These are phyloP conservation scores for Aythya baeri DNA, from an alignment of 2,113 vertebrate genomes.

Conservation along the genomic window DNA sequence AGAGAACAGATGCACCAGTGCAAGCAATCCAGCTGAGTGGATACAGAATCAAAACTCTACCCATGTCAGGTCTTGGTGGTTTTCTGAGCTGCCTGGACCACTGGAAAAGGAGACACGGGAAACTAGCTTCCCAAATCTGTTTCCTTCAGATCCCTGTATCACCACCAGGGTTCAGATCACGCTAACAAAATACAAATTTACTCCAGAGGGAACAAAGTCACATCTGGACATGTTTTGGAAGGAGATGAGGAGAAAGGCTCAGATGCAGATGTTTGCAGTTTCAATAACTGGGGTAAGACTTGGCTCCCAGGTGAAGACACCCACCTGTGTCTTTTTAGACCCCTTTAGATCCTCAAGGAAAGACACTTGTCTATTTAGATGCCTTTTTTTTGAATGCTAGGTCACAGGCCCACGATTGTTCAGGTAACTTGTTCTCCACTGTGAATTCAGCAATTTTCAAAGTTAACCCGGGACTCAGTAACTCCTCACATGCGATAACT, in stretches of 20 bases:
- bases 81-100: neutral
- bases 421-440: neutral
- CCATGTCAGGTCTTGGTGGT: neutral
- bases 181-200: neutral
- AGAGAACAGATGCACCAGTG: neutral
- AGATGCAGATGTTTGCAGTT: neutral
- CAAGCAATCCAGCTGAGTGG: neutral
- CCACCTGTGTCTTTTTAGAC: neutral
- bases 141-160: neutral
- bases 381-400: neutral
- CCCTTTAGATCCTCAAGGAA: neutral
- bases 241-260: neutral
- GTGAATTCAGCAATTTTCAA: neutral
- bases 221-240: neutral
- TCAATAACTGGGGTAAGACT: neutral
- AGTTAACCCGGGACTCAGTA: constrained; percentile 34
- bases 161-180: neutral
- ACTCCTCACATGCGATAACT: constrained; percentile 41
- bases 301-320: neutral
- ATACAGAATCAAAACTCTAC: neutral
- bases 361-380: neutral
- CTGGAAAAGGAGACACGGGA: neutral
- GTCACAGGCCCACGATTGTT: neutral
- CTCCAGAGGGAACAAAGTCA: neutral
- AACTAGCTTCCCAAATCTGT: neutral